Evolutionary conservation across 2,113 vertebrate species (phyloP), one percentile per base, ranked within the genome.

Genomic region (Parus major): DNA sequence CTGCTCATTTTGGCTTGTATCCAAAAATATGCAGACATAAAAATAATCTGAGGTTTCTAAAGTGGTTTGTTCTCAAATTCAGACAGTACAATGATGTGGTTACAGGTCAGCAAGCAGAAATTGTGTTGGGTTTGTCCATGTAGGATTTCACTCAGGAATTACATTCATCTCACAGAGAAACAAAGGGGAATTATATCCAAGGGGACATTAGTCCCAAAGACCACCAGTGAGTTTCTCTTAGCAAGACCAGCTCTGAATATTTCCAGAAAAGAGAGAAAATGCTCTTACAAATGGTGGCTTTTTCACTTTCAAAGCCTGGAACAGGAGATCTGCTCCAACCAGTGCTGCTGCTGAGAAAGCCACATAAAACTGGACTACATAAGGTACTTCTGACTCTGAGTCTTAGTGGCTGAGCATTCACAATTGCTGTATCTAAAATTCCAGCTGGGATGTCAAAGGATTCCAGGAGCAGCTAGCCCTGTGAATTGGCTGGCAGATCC

Each of bases 201-300:
- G 31, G 9, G 53, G 25, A 4, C 1, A 1, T 36, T 5, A 33
- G 27, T 63, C 33, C 31, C 72, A 42, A 46, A 78, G 52, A 59
- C 16, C 33, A 46, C 23, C 39, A 50, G 19, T 0, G 2, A 59
- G 21, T 31, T 90, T 52, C 36, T 60, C 47, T 56, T 7, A 36
- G 29, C 15, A 61, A 59, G 44, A n/a, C 0, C 4, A 15, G 6
- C 14, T 75, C 47, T 70, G 4, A 3, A 1, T n/a, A 11, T 44
- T 70, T 75, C 56, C 17, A 56, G 16, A 10, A 16, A n/a, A 77
- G 29, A 73, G 55, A 18, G 64, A 78, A 75, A 27, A 15, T 15
- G 1, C 13, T 56, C 6, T 46, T 77, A 15, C 3, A 50, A 42
- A 35, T 33, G 16, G 5, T 35, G 22, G 44, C 10, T 64, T 92